These are phyloP conservation scores for Kobus ellipsiprymnus DNA, from an alignment of 2,113 vertebrate species.

Conservation along the genomic window DNA sequence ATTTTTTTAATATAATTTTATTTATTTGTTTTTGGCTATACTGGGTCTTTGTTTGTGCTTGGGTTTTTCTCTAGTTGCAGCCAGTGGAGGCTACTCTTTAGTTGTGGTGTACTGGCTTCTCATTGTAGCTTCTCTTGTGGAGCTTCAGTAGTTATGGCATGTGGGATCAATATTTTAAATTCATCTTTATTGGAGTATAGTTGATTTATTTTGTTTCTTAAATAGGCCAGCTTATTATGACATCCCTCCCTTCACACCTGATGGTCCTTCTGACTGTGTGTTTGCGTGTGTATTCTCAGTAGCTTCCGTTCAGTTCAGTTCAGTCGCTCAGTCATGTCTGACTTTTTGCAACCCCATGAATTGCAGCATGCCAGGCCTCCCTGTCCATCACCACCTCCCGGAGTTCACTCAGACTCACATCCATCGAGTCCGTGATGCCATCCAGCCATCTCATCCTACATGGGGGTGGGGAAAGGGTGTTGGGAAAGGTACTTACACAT, in stretches of 20 bases:
- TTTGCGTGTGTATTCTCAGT: not conserved
- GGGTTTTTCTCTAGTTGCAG: not conserved
- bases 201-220: not conserved
- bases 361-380: too few relatives aligned
- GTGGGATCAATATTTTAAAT: not conserved
- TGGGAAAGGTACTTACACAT: not conserved
- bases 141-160: not conserved
- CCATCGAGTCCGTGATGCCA: too few relatives aligned
- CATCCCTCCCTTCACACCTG: not conserved
- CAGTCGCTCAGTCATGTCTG: too few relatives aligned
- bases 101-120: not conserved
- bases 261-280: not conserved
- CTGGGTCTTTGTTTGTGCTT: not conserved
- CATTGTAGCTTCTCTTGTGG: not conserved
- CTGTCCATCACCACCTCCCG: too few relatives aligned
- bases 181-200: not conserved
- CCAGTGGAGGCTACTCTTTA: not conserved
- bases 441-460: not conserved
- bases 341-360: too few relatives aligned
- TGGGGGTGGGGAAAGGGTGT: not conserved
- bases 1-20: not conserved
- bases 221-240: not conserved
- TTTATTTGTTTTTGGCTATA: not conserved
- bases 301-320: not conserved
- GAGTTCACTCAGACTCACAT: too few relatives aligned